These are phyloP conservation scores for Leptoteleia sp. DNA, from an alignment of 1,140 invertebrate genomes.

Conservation along the genomic window DNA sequence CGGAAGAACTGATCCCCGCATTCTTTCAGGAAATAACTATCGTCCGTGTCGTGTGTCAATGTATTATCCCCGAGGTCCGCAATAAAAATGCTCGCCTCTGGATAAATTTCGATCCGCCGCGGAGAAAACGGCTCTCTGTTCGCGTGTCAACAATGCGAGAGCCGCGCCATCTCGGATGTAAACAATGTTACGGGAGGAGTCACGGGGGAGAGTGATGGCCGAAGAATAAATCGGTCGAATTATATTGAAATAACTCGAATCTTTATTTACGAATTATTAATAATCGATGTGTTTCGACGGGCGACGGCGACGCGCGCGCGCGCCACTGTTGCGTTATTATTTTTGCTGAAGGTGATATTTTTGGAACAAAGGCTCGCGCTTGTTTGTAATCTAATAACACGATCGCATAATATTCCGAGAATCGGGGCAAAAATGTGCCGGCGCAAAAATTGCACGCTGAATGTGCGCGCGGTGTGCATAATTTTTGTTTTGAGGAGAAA, in stretches of 20 bases:
- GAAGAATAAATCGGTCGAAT: too few relatives aligned
- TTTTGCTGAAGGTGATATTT: not conserved
- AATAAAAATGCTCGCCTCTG: conserved; percentile 21
- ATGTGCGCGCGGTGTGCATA: too few relatives aligned
- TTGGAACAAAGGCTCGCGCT: not conserved
- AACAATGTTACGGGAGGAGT: too few relatives aligned
- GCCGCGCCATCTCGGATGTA: not conserved
- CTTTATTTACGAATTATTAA: too few relatives aligned
- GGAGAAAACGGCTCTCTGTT: conserved; percentile 16
- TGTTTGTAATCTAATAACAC: not conserved
- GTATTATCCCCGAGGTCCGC: conserved; percentile 1
- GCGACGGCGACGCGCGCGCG: too few relatives aligned
- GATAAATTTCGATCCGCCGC: conserved; percentile 30
- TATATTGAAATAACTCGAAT: too few relatives aligned
- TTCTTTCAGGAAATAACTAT: conserved; percentile 51
- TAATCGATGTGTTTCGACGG: too few relatives aligned
- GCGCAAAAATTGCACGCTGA: too few relatives aligned
- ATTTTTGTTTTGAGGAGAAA: too few relatives aligned
- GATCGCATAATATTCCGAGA: not conserved
- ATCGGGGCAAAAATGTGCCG: too few relatives aligned
- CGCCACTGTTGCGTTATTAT: too few relatives aligned
- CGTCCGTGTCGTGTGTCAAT: conserved; percentile 32
- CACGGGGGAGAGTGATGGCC: too few relatives aligned
- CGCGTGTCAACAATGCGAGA: conserved; percentile 34
- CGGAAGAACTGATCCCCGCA: conserved; percentile 45